Evolutionary conservation across 2,888 invertebrate genomes (phyloP).

Genomic region (Ormyrus pomaceus): DNA sequence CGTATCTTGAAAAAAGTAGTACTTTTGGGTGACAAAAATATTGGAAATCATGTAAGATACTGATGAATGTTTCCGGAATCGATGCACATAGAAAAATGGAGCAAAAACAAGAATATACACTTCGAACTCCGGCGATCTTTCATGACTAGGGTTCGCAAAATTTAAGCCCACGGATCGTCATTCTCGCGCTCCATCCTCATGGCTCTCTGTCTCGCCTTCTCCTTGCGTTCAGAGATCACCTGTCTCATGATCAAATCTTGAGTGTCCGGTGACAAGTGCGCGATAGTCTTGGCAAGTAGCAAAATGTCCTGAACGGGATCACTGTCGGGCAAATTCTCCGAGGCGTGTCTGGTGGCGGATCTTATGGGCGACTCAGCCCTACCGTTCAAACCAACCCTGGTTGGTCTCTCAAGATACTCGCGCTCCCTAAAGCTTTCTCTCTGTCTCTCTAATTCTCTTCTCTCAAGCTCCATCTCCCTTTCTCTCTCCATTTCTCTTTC

Average conservation of each 20-base stretch:
- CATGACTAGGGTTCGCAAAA: too few relatives aligned
- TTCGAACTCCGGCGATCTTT: too few relatives aligned
- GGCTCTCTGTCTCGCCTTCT: neutral
- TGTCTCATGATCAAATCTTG: slow-evolving; percentile 20
- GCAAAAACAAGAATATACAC: too few relatives aligned
- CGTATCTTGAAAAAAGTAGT: too few relatives aligned
- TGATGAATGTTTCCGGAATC: too few relatives aligned
- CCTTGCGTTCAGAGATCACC: slow-evolving; percentile 25
- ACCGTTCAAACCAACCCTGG: too few relatives aligned
- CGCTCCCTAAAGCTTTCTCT: neutral
- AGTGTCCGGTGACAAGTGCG: slow-evolving; percentile 16
- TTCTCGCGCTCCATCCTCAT: too few relatives aligned
- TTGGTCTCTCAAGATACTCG: neutral
- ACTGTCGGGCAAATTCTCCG: neutral
- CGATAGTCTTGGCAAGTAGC: slow-evolving; percentile 2
- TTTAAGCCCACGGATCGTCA: too few relatives aligned
- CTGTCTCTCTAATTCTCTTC: neutral
- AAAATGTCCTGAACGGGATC: slow-evolving; percentile 11
- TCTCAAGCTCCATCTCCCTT: neutral
- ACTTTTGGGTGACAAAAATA: too few relatives aligned
- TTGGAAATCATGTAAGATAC: too few relatives aligned
- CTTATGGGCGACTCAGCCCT: neutral
- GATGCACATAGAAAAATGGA: too few relatives aligned
- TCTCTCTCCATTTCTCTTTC: too few relatives aligned
- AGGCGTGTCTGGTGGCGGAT: neutral